These are phyloP conservation scores for Cordilura impudica DNA, from an alignment of 2,888 invertebrate genomes.

Conservation along the genomic window DNA sequence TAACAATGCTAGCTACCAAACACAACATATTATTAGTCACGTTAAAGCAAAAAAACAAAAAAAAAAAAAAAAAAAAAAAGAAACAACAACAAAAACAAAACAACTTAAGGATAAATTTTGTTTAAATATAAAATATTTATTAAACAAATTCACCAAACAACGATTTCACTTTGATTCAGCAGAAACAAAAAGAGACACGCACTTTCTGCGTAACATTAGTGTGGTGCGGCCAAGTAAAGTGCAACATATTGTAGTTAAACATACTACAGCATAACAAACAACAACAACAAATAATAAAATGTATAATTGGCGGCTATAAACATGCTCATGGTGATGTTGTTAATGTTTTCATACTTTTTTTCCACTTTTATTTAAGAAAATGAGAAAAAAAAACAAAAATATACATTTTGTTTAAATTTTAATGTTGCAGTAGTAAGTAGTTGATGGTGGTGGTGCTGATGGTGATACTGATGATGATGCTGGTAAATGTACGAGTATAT, in stretches of 20 bases:
- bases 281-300: conserved; percentile 61
- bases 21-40: conserved; percentile 42
- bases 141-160: conserved; percentile 18
- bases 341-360: conserved; percentile 29
- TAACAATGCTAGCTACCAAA: conserved; percentile 5
- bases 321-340: conserved; percentile 60
- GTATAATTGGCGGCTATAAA: conserved; percentile 62
- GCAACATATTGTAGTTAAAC: conserved; percentile 56
- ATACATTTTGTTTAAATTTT: conserved; percentile 46
- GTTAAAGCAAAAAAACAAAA: too few relatives aligned
- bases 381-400: background rate
- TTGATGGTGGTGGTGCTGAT: background rate
- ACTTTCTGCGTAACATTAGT: conserved; percentile 55
- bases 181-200: conserved; percentile 31
- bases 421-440: background rate
- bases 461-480: background rate
- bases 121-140: conserved; percentile 38
- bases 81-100: background rate
- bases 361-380: conserved; percentile 3
- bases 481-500: too few relatives aligned
- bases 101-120: conserved; percentile 31
- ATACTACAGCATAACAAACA: conserved; percentile 56
- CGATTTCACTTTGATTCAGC: conserved; percentile 55
- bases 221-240: conserved; percentile 28
- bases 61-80: too few relatives aligned